Evolutionary conservation across 2,797 vertebrate species (phyloP).

Genomic region (Melanotaenia pygmaea): DNA sequence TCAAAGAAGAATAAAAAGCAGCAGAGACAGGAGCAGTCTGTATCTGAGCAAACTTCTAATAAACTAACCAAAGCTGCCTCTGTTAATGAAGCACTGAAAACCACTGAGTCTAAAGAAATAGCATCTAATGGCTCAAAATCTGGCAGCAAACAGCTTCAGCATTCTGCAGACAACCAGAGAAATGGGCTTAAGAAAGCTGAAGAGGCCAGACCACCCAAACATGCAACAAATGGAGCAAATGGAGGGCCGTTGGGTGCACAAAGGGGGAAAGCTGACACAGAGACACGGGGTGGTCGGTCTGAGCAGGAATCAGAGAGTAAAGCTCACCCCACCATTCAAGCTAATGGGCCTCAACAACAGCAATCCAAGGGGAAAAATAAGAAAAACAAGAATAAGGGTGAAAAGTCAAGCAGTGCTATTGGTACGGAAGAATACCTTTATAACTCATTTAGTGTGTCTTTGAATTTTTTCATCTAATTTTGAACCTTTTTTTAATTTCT

Average conservation of each 20-base stretch:
- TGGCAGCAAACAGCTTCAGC: conserved; percentile 72
- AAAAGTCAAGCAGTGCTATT: conserved; percentile 88
- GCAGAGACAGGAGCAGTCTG: conserved; percentile 76
- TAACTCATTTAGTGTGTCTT: not conserved
- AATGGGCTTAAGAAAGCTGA: conserved; percentile 76
- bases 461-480: conserved; percentile 3
- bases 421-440: conserved; percentile 76
- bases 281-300: conserved; percentile 65
- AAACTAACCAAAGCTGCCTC: conserved; percentile 70
- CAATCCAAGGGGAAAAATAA: conserved; percentile 92
- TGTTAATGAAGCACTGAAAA: conserved; percentile 73
- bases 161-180: conserved; percentile 71
- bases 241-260: conserved; percentile 62
- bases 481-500: conserved; percentile 41
- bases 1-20: conserved; percentile 90
- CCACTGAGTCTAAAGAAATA: conserved; percentile 70
- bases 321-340: conserved; percentile 52
- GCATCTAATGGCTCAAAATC: conserved; percentile 65
- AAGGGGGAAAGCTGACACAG: conserved; percentile 74
- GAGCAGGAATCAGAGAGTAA: conserved; percentile 80
- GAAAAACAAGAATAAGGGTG: conserved; percentile 94
- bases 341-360: conserved; percentile 84
- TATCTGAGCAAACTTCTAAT: conserved; percentile 66
- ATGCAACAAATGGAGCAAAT: conserved; percentile 64
- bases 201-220: conserved; percentile 73